Base-by-base conservation (phyloP, 2,797 vertebrate species). In the Dendrocincla fuliginosa region DNA sequence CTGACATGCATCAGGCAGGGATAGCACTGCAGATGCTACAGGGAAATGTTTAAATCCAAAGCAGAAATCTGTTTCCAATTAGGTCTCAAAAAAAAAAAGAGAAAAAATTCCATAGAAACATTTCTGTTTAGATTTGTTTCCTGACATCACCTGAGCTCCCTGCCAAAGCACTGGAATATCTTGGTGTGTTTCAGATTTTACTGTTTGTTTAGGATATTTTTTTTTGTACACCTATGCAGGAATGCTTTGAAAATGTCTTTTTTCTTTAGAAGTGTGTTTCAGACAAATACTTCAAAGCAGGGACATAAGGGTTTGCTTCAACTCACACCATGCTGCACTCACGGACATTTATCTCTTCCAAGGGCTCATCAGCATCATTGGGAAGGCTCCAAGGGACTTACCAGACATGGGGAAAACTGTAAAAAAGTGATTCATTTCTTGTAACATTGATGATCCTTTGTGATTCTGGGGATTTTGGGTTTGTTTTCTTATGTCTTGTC, bases 121-220 rank as follows among this genome's bases (percentile, higher is more conserved):
- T 90, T 89, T 69, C 87, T 95, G 94, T 93, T 96, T 93, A 85
- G 78, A 53, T 89, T 89, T 87, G 81, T 92, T 93, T 94, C 64
- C 67, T 94, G 87, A 93, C 78, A 37, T 63, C 91, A 87, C 47
- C 44, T 41, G 25, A 90, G 23, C 92, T 89, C 57, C 27, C 67
- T 89, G 84, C 88, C 92, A 87, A 76, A 75, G 76, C 17, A 17
- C 75, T 7, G 13, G 42, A 82, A 50, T 76, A 46, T 84, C 32
- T 49, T 52, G 39, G 32, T 75, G 69, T 65, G 19, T 41, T 87
- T 65, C 52, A 25, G 16, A 63, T 70, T 76, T 76, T 70, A 47
- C 25, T 67, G 52, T 33, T 87, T 89, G 52, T 77, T 85, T 49
- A 33, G 30, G 42, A 19, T 42, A 0, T 20, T 20, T 24, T 81